These are phyloP conservation scores for Lamprotornis superbus DNA, from an alignment of 2,113 vertebrate genomes.

Conservation along the genomic window DNA sequence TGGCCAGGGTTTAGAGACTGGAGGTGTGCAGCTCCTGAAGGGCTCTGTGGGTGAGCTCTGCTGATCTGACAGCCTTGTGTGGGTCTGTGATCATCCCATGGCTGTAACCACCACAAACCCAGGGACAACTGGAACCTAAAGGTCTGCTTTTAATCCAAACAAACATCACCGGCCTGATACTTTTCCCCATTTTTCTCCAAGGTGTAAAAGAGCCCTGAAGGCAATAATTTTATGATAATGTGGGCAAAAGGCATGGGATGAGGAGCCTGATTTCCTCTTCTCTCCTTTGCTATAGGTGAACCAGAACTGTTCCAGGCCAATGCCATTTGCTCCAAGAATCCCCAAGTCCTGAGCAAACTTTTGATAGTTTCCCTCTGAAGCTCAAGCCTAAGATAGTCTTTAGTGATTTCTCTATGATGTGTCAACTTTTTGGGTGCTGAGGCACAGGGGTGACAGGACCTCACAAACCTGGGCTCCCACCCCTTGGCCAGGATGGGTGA, in stretches of 20 bases:
- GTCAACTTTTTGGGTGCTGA: not conserved
- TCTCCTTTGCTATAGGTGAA: not conserved
- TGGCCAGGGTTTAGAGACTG: not conserved
- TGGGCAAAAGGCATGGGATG: not conserved
- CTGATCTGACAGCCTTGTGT: fast-evolving
- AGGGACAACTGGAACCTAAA: not conserved
- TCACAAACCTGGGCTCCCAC: not conserved
- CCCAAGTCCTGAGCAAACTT: not conserved
- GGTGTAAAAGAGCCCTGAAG: not conserved
- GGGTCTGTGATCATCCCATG: not conserved
- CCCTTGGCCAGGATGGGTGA: not conserved
- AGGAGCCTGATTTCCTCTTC: not conserved
- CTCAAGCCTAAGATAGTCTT: not conserved
- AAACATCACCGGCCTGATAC: not conserved
- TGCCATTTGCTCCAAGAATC: fast-evolving
- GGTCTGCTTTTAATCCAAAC: not conserved
- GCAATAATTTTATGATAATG: not conserved
- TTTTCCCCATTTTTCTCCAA: not conserved
- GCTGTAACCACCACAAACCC: not conserved
- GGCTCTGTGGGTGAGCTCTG: not conserved
- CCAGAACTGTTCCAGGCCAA: not conserved
- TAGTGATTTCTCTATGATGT: not conserved
- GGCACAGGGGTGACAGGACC: not conserved
- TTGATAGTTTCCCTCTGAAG: not conserved
- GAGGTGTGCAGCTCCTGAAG: not conserved